Percentiles rank a stretch among this genome's conserved stretches.
Evolutionary conservation across 2,797 vertebrate species (phyloP).

Genomic region (Cyclopterus lumpus): DNA sequence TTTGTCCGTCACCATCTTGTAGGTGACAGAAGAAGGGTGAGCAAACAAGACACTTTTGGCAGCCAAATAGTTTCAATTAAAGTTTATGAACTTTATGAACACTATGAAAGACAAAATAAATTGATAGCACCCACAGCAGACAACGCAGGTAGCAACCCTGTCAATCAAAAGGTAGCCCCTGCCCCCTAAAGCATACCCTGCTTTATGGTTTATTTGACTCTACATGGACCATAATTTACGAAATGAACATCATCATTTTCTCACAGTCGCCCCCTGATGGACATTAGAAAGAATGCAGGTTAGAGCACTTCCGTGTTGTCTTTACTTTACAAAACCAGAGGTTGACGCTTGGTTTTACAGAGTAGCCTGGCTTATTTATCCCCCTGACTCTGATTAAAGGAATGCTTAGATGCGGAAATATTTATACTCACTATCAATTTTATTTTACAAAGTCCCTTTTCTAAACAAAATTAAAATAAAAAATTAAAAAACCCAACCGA

Average conservation of each 20-base stretch:
- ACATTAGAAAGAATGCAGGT: neutral
- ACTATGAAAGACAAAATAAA: too few species aligned
- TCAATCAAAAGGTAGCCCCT: neutral
- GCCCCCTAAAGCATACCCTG: too few species aligned
- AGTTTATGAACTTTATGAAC: too few species aligned
- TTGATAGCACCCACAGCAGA: too few species aligned
- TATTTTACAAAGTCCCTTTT: neutral
- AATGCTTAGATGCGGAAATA: constrained; percentile 14
- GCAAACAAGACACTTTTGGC: too few species aligned
- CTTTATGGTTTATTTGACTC: neutral
- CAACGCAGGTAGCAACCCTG: too few species aligned
- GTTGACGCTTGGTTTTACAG: neutral
- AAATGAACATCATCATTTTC: neutral
- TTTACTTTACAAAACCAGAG: too few species aligned
- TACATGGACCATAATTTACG: too few species aligned
- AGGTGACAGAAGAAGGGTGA: too few species aligned
- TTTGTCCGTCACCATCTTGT: too few species aligned
- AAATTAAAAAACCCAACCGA: neutral
- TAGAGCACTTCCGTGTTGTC: too few species aligned
- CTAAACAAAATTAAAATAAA: neutral
- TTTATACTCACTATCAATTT: constrained; percentile 14
- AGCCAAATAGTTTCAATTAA: too few species aligned
- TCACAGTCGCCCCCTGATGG: neutral
- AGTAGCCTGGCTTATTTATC: neutral
- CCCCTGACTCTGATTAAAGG: constrained; percentile 8